Percentiles rank a stretch among this genome's conserved stretches.
Evolutionary conservation across 2,797 vertebrate species (phyloP).

Genomic region (Paratrypauchen microcephalus): DNA sequence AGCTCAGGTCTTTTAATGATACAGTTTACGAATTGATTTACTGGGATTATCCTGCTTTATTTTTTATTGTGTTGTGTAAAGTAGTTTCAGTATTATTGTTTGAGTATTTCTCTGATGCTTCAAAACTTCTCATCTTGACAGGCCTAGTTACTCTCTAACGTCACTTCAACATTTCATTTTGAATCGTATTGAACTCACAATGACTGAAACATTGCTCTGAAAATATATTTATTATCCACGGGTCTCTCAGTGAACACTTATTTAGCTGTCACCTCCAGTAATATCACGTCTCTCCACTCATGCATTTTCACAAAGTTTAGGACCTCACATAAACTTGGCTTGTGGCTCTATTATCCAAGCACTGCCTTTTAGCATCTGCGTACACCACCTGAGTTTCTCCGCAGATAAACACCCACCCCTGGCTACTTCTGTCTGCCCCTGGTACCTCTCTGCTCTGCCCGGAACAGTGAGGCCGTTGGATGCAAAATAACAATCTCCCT

Average conservation of each 20-base stretch:
- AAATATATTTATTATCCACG: background rate
- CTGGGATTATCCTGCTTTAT: too few relatives aligned
- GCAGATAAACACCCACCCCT: conserved; percentile 28
- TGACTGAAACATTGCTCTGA: background rate
- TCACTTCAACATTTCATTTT: background rate
- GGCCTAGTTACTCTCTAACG: background rate
- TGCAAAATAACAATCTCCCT: conserved; percentile 23
- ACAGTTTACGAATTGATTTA: too few relatives aligned
- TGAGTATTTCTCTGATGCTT: too few relatives aligned
- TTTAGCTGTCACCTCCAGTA: conserved; percentile 1
- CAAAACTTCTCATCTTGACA: too few relatives aligned
- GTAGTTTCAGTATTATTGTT: too few relatives aligned
- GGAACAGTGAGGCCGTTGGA: conserved; percentile 35
- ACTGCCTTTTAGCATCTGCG: conserved; percentile 60
- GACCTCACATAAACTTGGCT: conserved; percentile 11
- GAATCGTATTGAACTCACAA: background rate
- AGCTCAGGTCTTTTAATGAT: too few relatives aligned
- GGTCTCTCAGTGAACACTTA: background rate
- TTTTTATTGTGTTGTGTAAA: background rate
- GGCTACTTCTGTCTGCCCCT: conserved; percentile 35
- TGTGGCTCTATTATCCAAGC: conserved; percentile 42
- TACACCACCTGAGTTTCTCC: conserved; percentile 68
- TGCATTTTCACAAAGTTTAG: conserved; percentile 1
- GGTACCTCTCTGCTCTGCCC: conserved; percentile 37
- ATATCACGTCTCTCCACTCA: background rate